Conservation (phyloP, 2,113 vertebrate genomes). For the Siniperca knerii region DNA sequence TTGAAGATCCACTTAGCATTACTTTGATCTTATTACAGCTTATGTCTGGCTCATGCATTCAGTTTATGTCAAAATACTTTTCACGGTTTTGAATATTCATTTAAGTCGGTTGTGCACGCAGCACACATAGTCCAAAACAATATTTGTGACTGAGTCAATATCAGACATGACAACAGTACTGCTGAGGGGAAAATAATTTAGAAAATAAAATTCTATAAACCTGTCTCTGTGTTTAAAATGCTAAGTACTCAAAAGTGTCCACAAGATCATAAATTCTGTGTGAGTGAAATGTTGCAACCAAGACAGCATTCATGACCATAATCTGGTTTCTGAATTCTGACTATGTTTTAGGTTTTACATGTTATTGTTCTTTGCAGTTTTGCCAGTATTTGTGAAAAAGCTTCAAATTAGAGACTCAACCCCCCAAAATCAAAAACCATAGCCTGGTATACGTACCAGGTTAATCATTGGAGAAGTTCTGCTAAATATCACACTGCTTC, state of each 20-base stretch:
- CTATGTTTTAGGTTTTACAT: conserved; percentile 27
- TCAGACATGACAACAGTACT: conserved; percentile 37
- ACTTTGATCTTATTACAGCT: conserved; percentile 85
- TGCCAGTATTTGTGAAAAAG: conserved; percentile 1
- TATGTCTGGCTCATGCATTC: conserved; percentile 75
- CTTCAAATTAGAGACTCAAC: conserved; percentile 14
- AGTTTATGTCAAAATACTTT: conserved; percentile 79
- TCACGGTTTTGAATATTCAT: conserved; percentile 78
- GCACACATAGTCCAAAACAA: conserved; percentile 8
- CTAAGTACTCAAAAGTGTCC: conserved; percentile 39
- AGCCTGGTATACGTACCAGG: background rate
- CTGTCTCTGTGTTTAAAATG: conserved; percentile 58
- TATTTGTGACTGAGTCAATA: conserved; percentile 53
- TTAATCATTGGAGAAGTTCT: accelerated
- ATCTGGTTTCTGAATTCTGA: conserved; percentile 17
- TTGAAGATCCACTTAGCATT: conserved; percentile 83
- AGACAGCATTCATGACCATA: conserved; percentile 22
- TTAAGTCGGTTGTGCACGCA: conserved; percentile 55
- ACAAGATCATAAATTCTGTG: conserved; percentile 18
- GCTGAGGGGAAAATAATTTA: conserved; percentile 31
- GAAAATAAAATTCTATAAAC: conserved; percentile 48
- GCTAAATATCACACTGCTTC: background rate
- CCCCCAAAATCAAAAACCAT: background rate
- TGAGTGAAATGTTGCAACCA: conserved; percentile 22
- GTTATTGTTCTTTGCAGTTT: conserved; percentile 29